A percentile compares a stretch with the other conserved stretches of the same genome.
These are phyloP conservation scores for Galeruca laticollis DNA, from an alignment of 2,888 invertebrate species.

Conservation along the genomic window DNA sequence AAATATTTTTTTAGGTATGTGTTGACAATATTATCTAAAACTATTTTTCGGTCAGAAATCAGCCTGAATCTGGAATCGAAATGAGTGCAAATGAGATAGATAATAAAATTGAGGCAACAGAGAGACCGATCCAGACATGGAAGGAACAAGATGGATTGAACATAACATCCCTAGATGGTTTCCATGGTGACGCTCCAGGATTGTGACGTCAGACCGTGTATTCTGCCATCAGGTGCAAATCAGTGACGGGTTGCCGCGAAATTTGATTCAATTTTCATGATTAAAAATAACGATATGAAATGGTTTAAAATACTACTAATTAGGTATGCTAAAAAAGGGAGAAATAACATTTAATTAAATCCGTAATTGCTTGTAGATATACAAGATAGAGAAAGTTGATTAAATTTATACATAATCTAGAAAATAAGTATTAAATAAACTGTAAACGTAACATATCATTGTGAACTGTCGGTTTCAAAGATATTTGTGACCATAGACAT, in stretches of 20 bases:
- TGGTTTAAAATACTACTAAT: constrained; percentile 1
- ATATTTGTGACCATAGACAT: no score
- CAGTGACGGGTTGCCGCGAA: constrained; percentile 39
- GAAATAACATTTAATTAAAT: no score
- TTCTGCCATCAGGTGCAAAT: constrained; percentile 56
- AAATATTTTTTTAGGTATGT: no score
- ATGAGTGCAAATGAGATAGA: constrained; percentile 53
- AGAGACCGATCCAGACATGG: constrained; percentile 54
- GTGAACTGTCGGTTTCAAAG: no score
- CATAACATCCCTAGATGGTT: constrained; percentile 65
- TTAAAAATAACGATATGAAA: background rate
- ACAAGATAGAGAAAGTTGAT: no score
- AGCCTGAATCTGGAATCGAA: constrained; percentile 35
- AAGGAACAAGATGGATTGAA: constrained; percentile 62
- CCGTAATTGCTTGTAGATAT: no score
- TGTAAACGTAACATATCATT: no score
- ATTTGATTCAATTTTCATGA: background rate
- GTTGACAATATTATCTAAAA: no score
- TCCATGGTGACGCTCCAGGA: constrained; percentile 63
- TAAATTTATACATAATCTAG: no score
- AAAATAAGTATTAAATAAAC: no score
- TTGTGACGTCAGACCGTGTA: constrained; percentile 60
- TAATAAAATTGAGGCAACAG: constrained; percentile 62
- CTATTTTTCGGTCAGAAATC: constrained; percentile 35
- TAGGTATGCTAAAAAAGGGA: no score